A percentile compares a stretch with the other conserved stretches of the same genome.
These are phyloP conservation scores for Caretta caretta DNA, from an alignment of 2,113 vertebrate species.

Conservation along the genomic window DNA sequence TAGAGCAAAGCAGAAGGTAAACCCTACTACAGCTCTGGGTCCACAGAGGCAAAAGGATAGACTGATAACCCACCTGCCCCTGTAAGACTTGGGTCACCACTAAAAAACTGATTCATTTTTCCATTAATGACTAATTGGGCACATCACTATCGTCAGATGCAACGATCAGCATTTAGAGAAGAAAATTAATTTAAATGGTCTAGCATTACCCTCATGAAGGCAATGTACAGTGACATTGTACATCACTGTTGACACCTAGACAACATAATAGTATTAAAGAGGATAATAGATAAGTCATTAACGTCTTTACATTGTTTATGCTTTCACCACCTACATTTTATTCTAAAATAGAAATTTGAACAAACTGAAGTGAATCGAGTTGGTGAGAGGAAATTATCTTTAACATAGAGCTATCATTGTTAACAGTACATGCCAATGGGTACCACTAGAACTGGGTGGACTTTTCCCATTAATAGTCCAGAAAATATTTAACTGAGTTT, in stretches of 20 bases:
- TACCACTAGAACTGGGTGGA: background rate
- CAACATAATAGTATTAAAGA: background rate
- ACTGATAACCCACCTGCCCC: background rate
- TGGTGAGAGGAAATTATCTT: background rate
- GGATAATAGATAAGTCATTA: background rate
- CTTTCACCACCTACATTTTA: fast-evolving
- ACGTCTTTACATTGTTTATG: background rate
- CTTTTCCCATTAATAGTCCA: background rate
- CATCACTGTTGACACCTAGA: background rate
- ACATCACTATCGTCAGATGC: background rate
- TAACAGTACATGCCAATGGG: background rate
- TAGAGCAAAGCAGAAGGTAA: background rate
- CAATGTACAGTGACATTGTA: fast-evolving
- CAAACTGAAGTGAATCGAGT: background rate
- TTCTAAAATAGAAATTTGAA: background rate
- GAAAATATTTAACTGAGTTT: background rate
- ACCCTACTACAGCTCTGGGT: background rate
- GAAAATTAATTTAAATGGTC: background rate
- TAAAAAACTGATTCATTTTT: background rate
- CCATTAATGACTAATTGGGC: background rate
- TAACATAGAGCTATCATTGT: background rate
- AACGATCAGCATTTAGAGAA: background rate
- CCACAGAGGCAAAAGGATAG: background rate
- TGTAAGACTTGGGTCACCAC: background rate
- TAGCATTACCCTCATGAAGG: constrained; percentile 14